phyloP scores from a whole-genome alignment of 2,113 vertebrate species.

The Arothron firmamentum region DNA sequence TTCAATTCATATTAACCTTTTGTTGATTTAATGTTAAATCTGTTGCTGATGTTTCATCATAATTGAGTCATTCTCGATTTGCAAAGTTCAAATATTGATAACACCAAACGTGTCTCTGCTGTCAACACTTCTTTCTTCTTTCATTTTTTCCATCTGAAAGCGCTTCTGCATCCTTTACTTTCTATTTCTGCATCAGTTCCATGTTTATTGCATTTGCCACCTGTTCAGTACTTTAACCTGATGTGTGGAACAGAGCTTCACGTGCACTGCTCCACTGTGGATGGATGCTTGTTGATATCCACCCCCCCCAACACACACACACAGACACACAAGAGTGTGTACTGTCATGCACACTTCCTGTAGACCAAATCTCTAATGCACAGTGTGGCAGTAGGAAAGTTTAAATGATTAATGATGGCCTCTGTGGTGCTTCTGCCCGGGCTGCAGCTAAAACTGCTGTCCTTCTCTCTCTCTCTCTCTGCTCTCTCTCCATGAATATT shows the following conservation, averaged over 20 bases:
- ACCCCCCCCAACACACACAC: conserved; percentile 12
- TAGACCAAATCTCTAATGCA: conserved; percentile 35
- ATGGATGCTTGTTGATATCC: conserved; percentile 7
- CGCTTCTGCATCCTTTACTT: conserved; percentile 9
- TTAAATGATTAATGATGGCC: conserved; percentile 64
- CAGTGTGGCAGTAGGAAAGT: conserved; percentile 43
- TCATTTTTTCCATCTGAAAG: no score
- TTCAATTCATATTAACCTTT: no score
- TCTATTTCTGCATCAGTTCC: conserved; percentile 12
- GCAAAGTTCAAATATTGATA: no score
- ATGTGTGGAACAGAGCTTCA: background rate
- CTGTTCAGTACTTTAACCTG: background rate
- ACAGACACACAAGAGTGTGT: background rate
- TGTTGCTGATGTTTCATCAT: no score
- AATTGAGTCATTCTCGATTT: no score
- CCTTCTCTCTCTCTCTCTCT: conserved; percentile 44
- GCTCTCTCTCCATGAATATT: conserved; percentile 63
- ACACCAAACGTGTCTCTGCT: conserved; percentile 15
- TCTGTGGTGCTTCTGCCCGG: conserved; percentile 46
- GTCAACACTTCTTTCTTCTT: conserved; percentile 15
- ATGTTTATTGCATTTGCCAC: background rate
- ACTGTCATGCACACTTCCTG: conserved; percentile 26
- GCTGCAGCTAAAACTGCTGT: conserved; percentile 60
- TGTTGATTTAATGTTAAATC: no score
- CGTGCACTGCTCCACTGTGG: background rate